These are phyloP conservation scores for Fregata magnificens DNA, from an alignment of 2,113 vertebrate genomes.

Conservation along the genomic window DNA sequence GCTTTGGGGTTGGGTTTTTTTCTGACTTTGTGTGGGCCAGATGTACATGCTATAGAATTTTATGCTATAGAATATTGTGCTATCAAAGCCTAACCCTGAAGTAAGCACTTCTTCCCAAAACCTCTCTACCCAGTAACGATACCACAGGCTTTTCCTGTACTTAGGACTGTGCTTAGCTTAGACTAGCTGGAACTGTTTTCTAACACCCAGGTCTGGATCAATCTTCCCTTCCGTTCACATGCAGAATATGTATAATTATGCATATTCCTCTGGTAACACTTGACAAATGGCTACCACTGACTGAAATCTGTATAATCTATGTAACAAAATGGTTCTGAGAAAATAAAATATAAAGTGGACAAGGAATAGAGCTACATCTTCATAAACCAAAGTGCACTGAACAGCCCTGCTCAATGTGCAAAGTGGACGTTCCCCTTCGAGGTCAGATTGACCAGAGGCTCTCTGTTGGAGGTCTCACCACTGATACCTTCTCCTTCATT, in stretches of 20 bases:
- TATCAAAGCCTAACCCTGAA: neutral
- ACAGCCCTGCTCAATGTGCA: neutral
- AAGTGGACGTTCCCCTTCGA: neutral
- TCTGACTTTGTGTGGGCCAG: neutral
- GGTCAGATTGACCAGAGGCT: neutral
- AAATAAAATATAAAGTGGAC: neutral
- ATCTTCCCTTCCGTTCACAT: neutral
- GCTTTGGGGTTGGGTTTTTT: neutral
- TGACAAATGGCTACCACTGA: neutral
- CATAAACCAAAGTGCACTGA: neutral
- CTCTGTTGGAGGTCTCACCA: neutral
- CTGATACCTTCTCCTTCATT: neutral
- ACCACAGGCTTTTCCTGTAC: neutral
- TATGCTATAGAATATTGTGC: neutral
- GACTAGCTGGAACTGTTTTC: neutral
- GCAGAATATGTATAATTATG: neutral
- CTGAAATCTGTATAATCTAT: neutral
- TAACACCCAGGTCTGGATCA: neutral
- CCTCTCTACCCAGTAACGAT: neutral
- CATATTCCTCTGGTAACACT: neutral
- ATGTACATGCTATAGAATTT: neutral
- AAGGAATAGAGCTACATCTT: neutral
- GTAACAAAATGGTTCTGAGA: neutral
- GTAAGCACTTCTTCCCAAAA: neutral
- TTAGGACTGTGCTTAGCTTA: neutral